phyloP scores from a whole-genome alignment of 1,140 invertebrate genomes.

The Lethrus apterus region DNA sequence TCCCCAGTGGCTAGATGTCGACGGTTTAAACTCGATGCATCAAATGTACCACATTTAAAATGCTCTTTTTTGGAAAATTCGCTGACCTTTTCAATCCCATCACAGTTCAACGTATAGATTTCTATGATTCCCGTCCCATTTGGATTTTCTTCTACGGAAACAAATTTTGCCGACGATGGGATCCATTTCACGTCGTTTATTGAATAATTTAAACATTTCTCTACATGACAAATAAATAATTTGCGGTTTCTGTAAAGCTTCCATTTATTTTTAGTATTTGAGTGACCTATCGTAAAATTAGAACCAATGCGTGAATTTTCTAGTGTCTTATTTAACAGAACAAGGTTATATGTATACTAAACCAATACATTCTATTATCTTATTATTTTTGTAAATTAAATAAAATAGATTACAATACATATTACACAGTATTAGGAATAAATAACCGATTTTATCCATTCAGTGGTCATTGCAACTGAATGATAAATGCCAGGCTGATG shows the following conservation, averaged over 20 bases:
- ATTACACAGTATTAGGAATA: slow-evolving; percentile 12
- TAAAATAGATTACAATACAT: not conserved
- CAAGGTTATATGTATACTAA: no score
- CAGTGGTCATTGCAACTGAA: slow-evolving; percentile 60
- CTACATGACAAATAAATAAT: slow-evolving; percentile 82
- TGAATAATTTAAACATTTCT: slow-evolving; percentile 76
- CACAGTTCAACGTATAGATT: slow-evolving; percentile 74
- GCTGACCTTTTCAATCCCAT: slow-evolving; percentile 63
- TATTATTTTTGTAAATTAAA: not conserved
- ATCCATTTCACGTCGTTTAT: no score
- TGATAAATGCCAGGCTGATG: slow-evolving; percentile 83
- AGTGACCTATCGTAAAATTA: no score
- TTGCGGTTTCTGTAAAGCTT: slow-evolving; percentile 71
- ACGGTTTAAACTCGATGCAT: slow-evolving; percentile 70
- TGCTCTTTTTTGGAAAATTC: slow-evolving; percentile 69
- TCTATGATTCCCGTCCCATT: slow-evolving; percentile 78
- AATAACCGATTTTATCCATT: slow-evolving; percentile 60
- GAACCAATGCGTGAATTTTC: no score
- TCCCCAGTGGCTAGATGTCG: slow-evolving; percentile 84
- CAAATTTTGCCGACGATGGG: slow-evolving; percentile 85
- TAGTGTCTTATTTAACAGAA: no score
- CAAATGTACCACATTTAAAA: slow-evolving; percentile 92
- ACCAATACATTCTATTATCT: not conserved
- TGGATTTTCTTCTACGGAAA: slow-evolving; percentile 77
- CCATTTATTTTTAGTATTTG: no score